Base-by-base conservation (phyloP, 1,140 invertebrate genomes). In the Heliconius hewitsoni region DNA sequence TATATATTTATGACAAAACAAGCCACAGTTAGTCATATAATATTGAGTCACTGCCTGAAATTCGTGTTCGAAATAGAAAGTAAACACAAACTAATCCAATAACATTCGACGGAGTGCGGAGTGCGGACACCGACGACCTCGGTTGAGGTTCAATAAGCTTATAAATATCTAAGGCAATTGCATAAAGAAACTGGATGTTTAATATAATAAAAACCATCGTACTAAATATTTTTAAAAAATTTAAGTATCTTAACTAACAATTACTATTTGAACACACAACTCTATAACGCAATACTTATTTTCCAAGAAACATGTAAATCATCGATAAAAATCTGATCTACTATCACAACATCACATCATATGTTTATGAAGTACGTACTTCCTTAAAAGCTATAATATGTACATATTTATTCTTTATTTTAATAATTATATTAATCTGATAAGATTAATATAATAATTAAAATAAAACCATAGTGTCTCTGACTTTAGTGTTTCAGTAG, bases 101-200 rank as follows among this genome's bases (percentile, higher is more conserved):
- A 66, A 66, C 23, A 66, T 13, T 66, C 60, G 55, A n/a, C 55
- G 60, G 60, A 66, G 52, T 52, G 30, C 30, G 30, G 30, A 34
- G 30, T 3, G 30, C 30, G 30, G 30, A 34, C 34, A 74, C 55
- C 73, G 57, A 23, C 30, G 73, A 74, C 73, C 73, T 74, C n/a
- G 37, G 52, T 57, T 55, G 30, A 34, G 30, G 30, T 34, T 34
- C 2, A 34, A 34, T 74, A 74, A 50, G 72, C 34, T 34, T 34
- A 34, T 13, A 46, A 46, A 0, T 46, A 13, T 46, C 11, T 46
- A 13, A 46, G 13, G 11, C 13, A 11, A 46, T 3, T 13, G 13
- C 13, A 46, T 46, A 46, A 46, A 46, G 13, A 13, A 46, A 46
- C 11, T 46, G 42, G 0, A 16, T 4, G 1, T 46, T 46, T 46